Base-by-base conservation (phyloP, 1,140 invertebrate genomes). In the Pseudachorutes palmiensis region DNA sequence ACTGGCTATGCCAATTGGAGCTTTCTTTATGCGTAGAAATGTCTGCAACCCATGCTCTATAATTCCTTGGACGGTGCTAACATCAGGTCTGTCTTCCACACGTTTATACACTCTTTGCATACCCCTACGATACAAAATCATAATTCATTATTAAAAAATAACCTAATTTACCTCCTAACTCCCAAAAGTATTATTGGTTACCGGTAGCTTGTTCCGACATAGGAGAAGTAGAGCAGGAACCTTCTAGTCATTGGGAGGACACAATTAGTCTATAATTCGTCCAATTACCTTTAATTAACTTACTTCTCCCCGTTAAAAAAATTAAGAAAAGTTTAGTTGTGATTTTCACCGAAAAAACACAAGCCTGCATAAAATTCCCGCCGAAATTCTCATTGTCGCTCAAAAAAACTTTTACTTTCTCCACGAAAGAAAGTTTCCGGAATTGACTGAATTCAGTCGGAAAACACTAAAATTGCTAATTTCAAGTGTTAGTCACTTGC, bases 201-300 rank as follows among this genome's bases (percentile, higher is more conserved):
- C 71, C 45, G 57, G 57, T 72, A 72, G 49, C 66, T 58, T 22
- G 71, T 72, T 48, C 71, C 71, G 26, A 72, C 33, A 58, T 70
- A 72, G 14, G 71, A 72, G 62, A 70, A 68, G 45, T 66, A 72
- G 1, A 72, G 16, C 9, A 70, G 32, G 14, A 66, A 29, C 29
- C 57, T 59, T 62, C 28, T 30, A 45, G 26, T n/a, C 61, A 63
- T 63, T 26, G 36, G 36, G 36, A n/a, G n/a, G n/a, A n/a, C n/a
- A n/a, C n/a, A n/a, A 45, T 45, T 45, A 45, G 19, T 45, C 36
- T 12, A 12, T 45, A 45, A 45, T 45, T 45, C 9, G 36, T 45
- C 19, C 36, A 45, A 45, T 45, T 45, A 45, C 36, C 36, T 45
- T 45, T 12, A 45, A 12, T 45, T 45, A 45, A 45, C 19, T 45